A percentile compares a stretch with the other conserved stretches of the same genome.
phyloP scores from a whole-genome alignment of 1,140 invertebrate species.

The Plutomurus gul region DNA sequence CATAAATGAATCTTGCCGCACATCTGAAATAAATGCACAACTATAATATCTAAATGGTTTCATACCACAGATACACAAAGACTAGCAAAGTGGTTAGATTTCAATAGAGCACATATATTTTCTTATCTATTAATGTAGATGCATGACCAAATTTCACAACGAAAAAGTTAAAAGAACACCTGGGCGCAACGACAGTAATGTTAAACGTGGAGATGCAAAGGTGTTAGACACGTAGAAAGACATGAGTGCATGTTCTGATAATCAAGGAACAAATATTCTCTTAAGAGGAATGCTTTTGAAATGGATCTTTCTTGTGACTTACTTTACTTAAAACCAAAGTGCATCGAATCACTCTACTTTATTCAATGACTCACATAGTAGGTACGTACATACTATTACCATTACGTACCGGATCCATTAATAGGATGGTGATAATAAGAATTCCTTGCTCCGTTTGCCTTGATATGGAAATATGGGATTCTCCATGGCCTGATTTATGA shows the following conservation, averaged over 20 bases:
- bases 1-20: too few relatives aligned
- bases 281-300: neutral
- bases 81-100: too few relatives aligned
- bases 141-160: too few relatives aligned
- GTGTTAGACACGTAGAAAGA: neutral
- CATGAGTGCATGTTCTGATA: neutral
- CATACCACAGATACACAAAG: too few relatives aligned
- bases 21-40: too few relatives aligned
- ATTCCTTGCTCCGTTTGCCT: neutral
- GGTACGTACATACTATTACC: neutral
- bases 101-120: too few relatives aligned
- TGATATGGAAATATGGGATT: neutral
- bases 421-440: conserved; percentile 5
- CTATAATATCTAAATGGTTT: too few relatives aligned
- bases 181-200: too few relatives aligned
- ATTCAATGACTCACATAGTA: too few relatives aligned
- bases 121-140: too few relatives aligned
- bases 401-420: conserved; percentile 9
- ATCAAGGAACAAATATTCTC: neutral
- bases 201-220: neutral
- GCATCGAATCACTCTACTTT: too few relatives aligned
- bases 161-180: neutral
- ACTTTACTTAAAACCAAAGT: conserved; percentile 4
- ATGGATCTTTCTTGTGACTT: neutral
- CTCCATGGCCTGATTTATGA: too few relatives aligned